Evolutionary conservation across 2,797 vertebrate species (phyloP).

Genomic region (Spinibarbus caldwelli): DNA sequence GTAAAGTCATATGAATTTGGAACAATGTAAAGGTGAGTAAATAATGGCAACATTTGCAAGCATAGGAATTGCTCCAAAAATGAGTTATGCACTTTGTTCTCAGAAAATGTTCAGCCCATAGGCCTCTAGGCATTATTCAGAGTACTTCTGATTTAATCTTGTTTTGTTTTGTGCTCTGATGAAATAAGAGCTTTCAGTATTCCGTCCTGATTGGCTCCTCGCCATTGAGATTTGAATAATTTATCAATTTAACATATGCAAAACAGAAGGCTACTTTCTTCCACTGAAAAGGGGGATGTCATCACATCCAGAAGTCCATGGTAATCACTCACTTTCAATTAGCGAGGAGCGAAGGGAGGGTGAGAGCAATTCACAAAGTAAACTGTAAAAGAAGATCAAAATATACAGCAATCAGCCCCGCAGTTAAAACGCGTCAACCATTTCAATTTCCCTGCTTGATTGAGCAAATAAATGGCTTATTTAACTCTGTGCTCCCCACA

Average conservation of each 20-base stretch:
- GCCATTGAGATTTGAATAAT: slow-evolving; percentile 48
- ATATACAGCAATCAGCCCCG: slow-evolving; percentile 58
- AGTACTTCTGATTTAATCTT: slow-evolving; percentile 39
- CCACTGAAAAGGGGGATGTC: slow-evolving; percentile 42
- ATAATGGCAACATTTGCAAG: slow-evolving; percentile 18
- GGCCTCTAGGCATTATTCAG: slow-evolving; percentile 29
- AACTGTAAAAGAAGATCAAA: slow-evolving; percentile 56
- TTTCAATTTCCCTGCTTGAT: slow-evolving; percentile 52
- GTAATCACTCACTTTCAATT: slow-evolving; percentile 53
- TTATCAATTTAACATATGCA: slow-evolving; percentile 54
- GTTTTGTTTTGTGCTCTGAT: slow-evolving; percentile 46
- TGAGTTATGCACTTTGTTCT: background rate
- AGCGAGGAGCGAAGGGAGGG: slow-evolving; percentile 26
- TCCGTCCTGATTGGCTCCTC: slow-evolving; percentile 41
- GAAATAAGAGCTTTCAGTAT: slow-evolving; percentile 45
- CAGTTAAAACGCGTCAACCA: slow-evolving; percentile 55
- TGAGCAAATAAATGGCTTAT: slow-evolving; percentile 57
- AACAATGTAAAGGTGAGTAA: background rate
- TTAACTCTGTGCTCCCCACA: slow-evolving; percentile 47
- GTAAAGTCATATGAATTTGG: background rate
- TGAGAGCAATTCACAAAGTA: slow-evolving; percentile 39
- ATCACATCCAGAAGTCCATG: slow-evolving; percentile 38
- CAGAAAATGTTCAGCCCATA: slow-evolving; percentile 13
- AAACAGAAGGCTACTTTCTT: slow-evolving; percentile 42
- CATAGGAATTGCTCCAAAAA: slow-evolving; percentile 12